Conservation (phyloP, 2,113 vertebrate species). For the Podilymbus podiceps region DNA sequence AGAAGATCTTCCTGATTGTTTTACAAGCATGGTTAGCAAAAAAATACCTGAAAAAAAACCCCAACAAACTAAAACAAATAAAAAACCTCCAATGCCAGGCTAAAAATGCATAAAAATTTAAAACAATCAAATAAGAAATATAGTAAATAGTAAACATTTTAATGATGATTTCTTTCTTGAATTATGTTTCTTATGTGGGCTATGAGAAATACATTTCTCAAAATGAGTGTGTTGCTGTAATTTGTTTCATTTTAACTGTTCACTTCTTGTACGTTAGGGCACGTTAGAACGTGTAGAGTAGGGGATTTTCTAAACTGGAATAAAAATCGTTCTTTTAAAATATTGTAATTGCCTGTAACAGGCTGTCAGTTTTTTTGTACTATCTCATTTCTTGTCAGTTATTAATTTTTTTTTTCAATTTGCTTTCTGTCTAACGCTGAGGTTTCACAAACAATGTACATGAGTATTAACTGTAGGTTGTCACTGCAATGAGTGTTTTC, state of each 20-base stretch:
- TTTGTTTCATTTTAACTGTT: not conserved
- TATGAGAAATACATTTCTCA: not conserved
- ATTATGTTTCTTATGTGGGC: not conserved
- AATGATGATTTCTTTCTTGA: not conserved
- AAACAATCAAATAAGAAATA: not conserved
- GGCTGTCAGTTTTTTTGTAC: not conserved
- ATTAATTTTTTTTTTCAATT: not conserved
- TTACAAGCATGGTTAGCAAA: not conserved
- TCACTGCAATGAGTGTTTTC: not conserved
- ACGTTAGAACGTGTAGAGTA: not conserved
- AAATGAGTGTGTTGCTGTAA: not conserved
- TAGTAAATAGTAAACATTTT: not conserved
- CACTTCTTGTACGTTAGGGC: not conserved
- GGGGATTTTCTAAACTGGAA: not conserved
- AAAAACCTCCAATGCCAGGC: not conserved
- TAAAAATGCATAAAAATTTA: not conserved
- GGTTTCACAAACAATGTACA: not conserved
- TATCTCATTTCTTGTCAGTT: not conserved
- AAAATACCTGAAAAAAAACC: not conserved
- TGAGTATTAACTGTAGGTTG: not conserved
- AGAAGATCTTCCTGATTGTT: conserved; percentile 24
- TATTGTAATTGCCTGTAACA: not conserved
- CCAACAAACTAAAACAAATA: not conserved
- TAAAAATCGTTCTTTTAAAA: not conserved
- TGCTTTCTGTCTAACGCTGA: not conserved